Percentiles rank a stretch among this genome's conserved stretches.
Conservation (phyloP, 2,797 vertebrate species). For the Notoglanidium macrostoma region DNA sequence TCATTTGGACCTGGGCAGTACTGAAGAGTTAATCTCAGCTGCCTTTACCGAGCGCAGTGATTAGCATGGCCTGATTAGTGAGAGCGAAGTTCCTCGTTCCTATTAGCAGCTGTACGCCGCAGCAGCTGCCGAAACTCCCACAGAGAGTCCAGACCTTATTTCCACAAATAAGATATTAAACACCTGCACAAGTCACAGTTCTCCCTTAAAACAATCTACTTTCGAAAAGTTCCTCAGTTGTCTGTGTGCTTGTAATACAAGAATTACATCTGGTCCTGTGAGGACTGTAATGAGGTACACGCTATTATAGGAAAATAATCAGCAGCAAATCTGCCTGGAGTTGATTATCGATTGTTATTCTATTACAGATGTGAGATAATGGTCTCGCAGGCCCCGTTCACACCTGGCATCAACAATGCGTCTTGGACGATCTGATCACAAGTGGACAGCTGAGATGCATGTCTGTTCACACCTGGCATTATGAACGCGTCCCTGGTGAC, state of each 20-base stretch:
- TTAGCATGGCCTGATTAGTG: constrained; percentile 46
- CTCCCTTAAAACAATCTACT: constrained; percentile 14
- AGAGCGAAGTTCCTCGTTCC: constrained; percentile 39
- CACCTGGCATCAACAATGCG: not conserved
- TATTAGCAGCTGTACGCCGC: constrained; percentile 43
- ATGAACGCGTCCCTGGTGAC: not conserved
- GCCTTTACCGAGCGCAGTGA: constrained; percentile 22
- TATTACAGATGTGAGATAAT: not conserved
- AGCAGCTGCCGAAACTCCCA: constrained; percentile 36
- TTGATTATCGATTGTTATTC: not conserved
- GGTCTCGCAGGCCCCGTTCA: not conserved
- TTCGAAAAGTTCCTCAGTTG: not conserved
- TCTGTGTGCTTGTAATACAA: not conserved
- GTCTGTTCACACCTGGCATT: not conserved
- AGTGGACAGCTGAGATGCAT: not conserved
- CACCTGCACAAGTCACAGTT: constrained; percentile 19
- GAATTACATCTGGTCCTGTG: not conserved
- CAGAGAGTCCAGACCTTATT: constrained; percentile 47
- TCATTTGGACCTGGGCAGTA: constrained; percentile 22
- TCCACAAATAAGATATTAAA: constrained; percentile 46
- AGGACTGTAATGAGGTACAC: not conserved
- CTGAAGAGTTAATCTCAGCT: constrained; percentile 38
- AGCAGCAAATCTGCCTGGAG: not conserved
- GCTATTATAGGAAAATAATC: not conserved
- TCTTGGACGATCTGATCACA: not conserved